Evolutionary conservation across 2,888 invertebrate genomes (phyloP), one percentile per base, ranked within the genome.

Genomic region (Parnassius glacialis): DNA sequence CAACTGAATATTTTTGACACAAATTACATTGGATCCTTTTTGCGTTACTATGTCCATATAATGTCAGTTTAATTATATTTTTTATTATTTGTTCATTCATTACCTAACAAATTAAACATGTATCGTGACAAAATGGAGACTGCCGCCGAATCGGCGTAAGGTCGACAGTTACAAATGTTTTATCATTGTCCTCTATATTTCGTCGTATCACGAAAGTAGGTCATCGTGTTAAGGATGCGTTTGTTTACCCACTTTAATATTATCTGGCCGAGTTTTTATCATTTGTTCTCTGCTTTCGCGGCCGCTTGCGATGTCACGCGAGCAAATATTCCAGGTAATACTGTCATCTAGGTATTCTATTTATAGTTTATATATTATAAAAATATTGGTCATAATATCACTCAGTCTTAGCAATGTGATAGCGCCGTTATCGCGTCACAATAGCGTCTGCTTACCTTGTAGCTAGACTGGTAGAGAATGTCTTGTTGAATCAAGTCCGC

Each of bases 141-240:
- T 20, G 52, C 53, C 53, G 50, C 54, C 50, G 61, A 62, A 57
- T 54, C 52, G 62, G 62, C 74, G 60, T 66, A 70, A 75, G 75
- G 75, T 64, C 69, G 60, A 25, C 59, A 50, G 56, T 69, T 66
- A 65, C 59, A 53, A 53, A 43, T 41, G 45, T 16, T 52, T 60
- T 64, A 62, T 57, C 50, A 51, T 50, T 57, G 59, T 65, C 68
- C 60, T 44, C 56, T 25, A 68, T 64, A 67, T 63, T 65, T 68
- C 63, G 67, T 66, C 58, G 56, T 60, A 63, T 70, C 74, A 69
- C 72, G 67, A 62, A 84, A 78, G 72, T 83, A 62, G 82, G 85
- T 81, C 76, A 84, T 64, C 75, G 70, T 82, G 84, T 78, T 82
- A 83, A 83, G 83, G 83, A 83, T 79, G 68, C 55, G 61, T 54